Evolutionary conservation across 2,797 vertebrate species (phyloP), one percentile per base, ranked within the genome.

Genomic region (Hippoglossus hippoglossus): DNA sequence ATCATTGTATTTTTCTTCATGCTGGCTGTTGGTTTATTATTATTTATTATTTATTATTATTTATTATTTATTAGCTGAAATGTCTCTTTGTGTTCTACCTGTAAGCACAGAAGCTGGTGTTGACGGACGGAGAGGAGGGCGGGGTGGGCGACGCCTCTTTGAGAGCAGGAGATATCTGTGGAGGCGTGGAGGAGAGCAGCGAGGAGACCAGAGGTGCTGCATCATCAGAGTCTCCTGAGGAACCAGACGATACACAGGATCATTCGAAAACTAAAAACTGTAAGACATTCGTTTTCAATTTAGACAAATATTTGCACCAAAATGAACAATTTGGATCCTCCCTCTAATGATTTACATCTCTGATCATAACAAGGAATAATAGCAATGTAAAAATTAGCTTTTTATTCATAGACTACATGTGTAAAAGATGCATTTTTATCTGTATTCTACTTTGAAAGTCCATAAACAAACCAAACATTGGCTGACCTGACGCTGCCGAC

Each of bases 101-200:
- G 91, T 96, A 94, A 54, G 95, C 94, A 0, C 84, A 94, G 83
- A 97, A 94, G 80, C 94, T 95, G 82, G 95, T 93, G 77, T 96
- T 96, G 81, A 99, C 95, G 0, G 97, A 98, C 0, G 98, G 98
- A n/a, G 98, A 99, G 28, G 98, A 97, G 8, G 98, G 98, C 0
- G 97, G 98, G 0, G 97, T 99, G 62, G 98, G 97, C 0, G 97
- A 97, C 10, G 95, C 95, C 86, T 99, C 98, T 92, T 99, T 99
- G 76, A 96, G 83, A 2, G 95, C 95, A 0, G 97, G 96, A 51
- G 96, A 97, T 5, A 95, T 91, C 72, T 97, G 97, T 1, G 97
- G 97, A 7, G 97, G 96, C 6, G 97, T 97, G 74, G 97, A 97
- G 67, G 97, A 97, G 57, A 98, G 96, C 73, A 95, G 86, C 7